A percentile compares a stretch with the other conserved stretches of the same genome.
Conservation (phyloP, 2,113 vertebrate genomes). For the Microtus oregoni region DNA sequence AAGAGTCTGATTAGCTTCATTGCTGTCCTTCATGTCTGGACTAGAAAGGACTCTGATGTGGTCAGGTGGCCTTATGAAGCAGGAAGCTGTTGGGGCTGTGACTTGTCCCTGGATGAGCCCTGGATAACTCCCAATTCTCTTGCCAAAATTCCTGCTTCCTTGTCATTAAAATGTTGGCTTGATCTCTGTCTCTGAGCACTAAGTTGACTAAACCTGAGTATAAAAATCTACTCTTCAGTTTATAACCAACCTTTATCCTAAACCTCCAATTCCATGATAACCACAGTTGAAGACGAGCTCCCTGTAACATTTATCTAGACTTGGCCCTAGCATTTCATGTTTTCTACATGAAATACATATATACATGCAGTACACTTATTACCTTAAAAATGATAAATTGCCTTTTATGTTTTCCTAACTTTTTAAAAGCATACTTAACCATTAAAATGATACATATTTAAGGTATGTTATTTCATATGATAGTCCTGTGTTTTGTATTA, state of each 20-base stretch:
- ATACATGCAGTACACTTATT: not conserved
- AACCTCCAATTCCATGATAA: not conserved
- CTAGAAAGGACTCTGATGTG: not conserved
- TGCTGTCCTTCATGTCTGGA: not conserved
- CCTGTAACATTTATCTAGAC: not conserved
- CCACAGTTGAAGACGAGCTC: not conserved
- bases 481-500: not conserved
- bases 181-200: conserved; percentile 29
- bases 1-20: not conserved
- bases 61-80: not conserved
- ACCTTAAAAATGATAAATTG: not conserved
- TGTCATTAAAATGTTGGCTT: not conserved
- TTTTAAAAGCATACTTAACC: not conserved
- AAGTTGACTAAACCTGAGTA: conserved; percentile 4
- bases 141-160: not conserved
- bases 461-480: not conserved
- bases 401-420: not conserved
- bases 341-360: not conserved
- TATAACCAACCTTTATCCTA: conserved; percentile 4
- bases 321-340: conserved; percentile 5
- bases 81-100: not conserved
- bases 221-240: not conserved
- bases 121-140: not conserved
- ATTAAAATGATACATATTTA: not conserved
- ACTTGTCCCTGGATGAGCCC: not conserved